Base-by-base conservation (phyloP, 2,113 vertebrate genomes). In the Oncorhynchus clarkii region DNA sequence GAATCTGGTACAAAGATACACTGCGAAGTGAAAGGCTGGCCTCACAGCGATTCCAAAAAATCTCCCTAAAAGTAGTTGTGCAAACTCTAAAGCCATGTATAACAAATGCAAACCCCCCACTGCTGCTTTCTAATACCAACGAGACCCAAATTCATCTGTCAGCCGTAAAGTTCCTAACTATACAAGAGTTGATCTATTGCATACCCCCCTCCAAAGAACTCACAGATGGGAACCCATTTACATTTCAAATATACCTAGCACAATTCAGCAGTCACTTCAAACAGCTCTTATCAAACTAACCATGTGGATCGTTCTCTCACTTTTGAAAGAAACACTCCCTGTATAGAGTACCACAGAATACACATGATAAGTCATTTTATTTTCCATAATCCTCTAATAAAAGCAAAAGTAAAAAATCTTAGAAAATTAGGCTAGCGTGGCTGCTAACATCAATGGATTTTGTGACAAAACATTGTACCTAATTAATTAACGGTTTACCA, bases 91-190 rank as follows among this genome's bases (percentile, higher is more conserved):
- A 85, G 85, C 83, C 82, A 81, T 60, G 72, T 79, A 82, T 84
- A 85, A 84, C 78, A 85, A 88, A 86, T 81, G 78, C 74, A 73
- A 60, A 70, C 84, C 78, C 84, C 85, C 86, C 79, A 70, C 87
- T 81, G 83, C 51, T 82, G 76, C 81, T 76, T 82, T 85, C 81
- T 84, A 79, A 70, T 70, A 80, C 57, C 78, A 73, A 76, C 75
- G 71, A 84, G 80, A 82, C 80, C 85, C 84, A 85, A 87, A 87
- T 88, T 85, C 82, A 84, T 84, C 77, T 87, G 85, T 85, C 87
- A 88, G 79, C 86, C 81, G 76, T 87, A 87, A 85, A 85, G 81
- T 84, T 87, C 79, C 62, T 68, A 73, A 78, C 86, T 78, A 87
- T 80, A 76, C 76, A 85, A n/a, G 68, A 76, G 59, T 70, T 83